Conservation (phyloP, 2,888 invertebrate species). For the Ophioninae sp. region DNA sequence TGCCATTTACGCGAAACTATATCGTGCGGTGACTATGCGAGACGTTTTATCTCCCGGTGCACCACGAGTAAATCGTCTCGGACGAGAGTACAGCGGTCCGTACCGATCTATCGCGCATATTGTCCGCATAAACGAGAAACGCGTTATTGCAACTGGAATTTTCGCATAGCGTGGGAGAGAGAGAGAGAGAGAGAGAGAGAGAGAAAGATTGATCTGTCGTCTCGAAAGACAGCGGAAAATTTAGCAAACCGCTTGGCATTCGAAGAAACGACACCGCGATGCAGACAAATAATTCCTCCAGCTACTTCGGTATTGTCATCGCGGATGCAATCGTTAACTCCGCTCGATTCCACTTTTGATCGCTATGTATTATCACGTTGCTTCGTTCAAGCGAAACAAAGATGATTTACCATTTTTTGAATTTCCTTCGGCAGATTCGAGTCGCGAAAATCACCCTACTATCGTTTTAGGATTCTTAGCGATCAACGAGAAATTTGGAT, state of each 20-base stretch:
- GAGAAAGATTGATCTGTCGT: conserved; percentile 47
- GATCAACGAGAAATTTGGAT: no score
- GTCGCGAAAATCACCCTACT: no score
- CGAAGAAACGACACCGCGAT: not conserved
- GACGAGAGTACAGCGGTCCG: conserved; percentile 8
- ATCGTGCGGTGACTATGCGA: conserved; percentile 50
- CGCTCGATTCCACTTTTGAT: not conserved
- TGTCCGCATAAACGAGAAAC: conserved; percentile 1
- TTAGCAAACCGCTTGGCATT: conserved; percentile 38
- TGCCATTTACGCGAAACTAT: conserved; percentile 35
- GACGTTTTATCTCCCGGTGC: conserved; percentile 48
- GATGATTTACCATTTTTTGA: no score
- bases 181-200: conserved; percentile 8
- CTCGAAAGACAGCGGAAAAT: conserved; percentile 20
- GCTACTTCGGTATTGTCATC: not conserved
- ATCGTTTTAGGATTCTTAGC: no score
- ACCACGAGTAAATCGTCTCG: conserved; percentile 36
- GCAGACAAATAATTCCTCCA: not conserved
- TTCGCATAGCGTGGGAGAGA: conserved; percentile 44
- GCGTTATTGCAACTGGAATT: conserved; percentile 46
- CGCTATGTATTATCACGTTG: not conserved
- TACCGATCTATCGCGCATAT: conserved; percentile 43
- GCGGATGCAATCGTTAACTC: not conserved
- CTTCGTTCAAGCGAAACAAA: no score
- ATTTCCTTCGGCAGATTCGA: no score